Conservation (phyloP, 2,797 vertebrate species). For the Onychomys arenicola region DNA sequence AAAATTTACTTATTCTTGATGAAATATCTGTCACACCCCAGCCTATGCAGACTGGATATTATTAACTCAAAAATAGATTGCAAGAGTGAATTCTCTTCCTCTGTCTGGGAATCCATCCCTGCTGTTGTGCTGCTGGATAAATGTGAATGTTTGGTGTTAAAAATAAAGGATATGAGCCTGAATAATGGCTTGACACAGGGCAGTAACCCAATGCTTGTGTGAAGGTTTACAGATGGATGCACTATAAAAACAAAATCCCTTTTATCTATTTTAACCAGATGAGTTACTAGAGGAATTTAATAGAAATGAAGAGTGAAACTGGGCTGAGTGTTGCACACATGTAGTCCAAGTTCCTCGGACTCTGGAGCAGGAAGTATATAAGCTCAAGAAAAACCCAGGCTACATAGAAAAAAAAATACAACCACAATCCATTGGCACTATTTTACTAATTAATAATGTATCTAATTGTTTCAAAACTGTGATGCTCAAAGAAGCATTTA, state of each 20-base stretch:
- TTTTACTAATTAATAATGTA: not conserved
- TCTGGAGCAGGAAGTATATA: not conserved
- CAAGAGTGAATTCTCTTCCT: not conserved
- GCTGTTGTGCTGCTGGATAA: not conserved
- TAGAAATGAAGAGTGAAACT: not conserved
- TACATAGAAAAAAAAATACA: not conserved
- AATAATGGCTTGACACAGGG: not conserved
- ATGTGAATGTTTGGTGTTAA: not conserved
- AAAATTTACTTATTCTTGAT: constrained; percentile 17
- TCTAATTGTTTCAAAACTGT: not conserved
- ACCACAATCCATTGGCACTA: not conserved
- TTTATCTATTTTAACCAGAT: not conserved
- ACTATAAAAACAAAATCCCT: not conserved
- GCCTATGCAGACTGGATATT: not conserved
- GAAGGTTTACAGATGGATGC: not conserved
- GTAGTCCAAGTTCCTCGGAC: not conserved
- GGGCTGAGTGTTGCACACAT: not conserved
- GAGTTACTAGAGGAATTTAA: not conserved
- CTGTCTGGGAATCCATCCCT: not conserved
- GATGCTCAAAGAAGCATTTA: not conserved
- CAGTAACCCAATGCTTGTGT: not conserved
- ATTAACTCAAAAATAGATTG: not conserved
- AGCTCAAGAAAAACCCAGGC: not conserved
- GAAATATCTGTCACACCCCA: not conserved
- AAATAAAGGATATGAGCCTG: not conserved